Evolutionary conservation across 1,140 invertebrate species (phyloP), one percentile per base, ranked within the genome.

Genomic region (Diuraphis noxia): DNA sequence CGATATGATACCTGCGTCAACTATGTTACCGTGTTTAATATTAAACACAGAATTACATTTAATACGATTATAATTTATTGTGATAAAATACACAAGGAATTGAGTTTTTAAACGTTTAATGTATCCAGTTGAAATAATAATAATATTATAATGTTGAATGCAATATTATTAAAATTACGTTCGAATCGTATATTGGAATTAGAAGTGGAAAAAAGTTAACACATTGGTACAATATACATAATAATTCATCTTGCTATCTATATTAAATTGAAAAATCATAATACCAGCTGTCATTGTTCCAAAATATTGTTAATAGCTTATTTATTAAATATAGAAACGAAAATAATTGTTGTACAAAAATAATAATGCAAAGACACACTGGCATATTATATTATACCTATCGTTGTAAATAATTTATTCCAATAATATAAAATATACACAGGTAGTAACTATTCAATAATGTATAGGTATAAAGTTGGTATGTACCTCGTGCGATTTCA

Each of bases 61-160:
- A 82, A 91, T 91, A 91, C 89, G 89, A 82, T 91, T 91, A 81
- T 91, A 91, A 91, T 91, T 91, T 91, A 91, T 91, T 38, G 77
- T 91, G 36, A 46, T 82, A 49, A 81, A 82, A 82, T 38, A 38
- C 77, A 79, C 72, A 17, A 40, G 34, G 43, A 82, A 81, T 91
- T 81, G 34, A 81, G n/a, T 82, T 81, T 91, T 81, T 82, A 49
- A 49, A 90, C 17, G 25, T 77, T 88, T 41, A 40, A 88, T 40
- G 38, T 88, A 88, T 90, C 23, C 34, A 63, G 21, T 43, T 36
- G 36, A 43, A 72, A 88, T 34, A 88, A 56, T 56, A 41, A 88
- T 41, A 81, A 43, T n/a, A 77, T 34, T n/a, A 77, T 38, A 38
- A 38, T 43, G 52, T 46, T 17, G 40, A 77, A 77, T 43, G 56